These are phyloP conservation scores for Lydus trimaculatus DNA, from an alignment of 2,888 invertebrate genomes.

Conservation along the genomic window DNA sequence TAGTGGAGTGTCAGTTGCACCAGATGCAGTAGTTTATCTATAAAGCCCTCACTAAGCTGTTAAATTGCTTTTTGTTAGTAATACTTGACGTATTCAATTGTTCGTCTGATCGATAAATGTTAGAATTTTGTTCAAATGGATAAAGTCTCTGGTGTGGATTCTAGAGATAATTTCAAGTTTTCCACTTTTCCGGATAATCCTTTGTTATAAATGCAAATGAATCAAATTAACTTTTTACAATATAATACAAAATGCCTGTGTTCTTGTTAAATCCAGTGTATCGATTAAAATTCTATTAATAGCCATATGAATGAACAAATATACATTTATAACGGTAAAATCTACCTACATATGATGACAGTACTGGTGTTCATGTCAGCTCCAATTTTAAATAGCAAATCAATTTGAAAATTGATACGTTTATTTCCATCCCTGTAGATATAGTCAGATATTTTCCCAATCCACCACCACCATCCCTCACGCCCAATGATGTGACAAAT, in stretches of 20 bases:
- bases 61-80: neutral
- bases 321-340: neutral
- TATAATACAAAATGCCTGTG: no score
- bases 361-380: neutral
- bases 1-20: neutral
- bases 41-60: neutral
- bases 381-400: neutral
- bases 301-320: neutral
- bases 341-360: neutral
- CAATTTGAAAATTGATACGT: conserved; percentile 2
- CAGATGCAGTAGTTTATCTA: neutral
- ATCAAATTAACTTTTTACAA: no score
- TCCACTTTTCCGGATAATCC: no score
- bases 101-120: neutral
- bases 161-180: no score
- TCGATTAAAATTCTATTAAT: neutral
- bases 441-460: neutral
- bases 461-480: no score
- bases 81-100: neutral
- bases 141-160: no score
- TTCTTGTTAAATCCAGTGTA: neutral
- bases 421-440: neutral
- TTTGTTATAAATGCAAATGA: no score
- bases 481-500: neutral
- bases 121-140: no score